Conservation (phyloP, 1,140 invertebrate species). For the Penaeus vannamei region DNA sequence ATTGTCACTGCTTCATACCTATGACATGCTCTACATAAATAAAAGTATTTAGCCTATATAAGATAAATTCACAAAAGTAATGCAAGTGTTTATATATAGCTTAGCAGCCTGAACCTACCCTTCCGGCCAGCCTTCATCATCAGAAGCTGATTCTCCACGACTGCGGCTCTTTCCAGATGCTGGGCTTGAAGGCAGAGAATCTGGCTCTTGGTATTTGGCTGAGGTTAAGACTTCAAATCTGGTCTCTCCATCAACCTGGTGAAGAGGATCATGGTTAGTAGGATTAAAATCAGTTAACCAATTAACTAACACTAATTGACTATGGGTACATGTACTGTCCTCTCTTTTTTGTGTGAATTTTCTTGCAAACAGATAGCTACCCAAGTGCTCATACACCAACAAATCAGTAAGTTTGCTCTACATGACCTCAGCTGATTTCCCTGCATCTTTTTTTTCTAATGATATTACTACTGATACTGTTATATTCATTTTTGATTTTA, state of each 20-base stretch:
- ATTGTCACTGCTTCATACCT: no score
- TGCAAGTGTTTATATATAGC: neutral
- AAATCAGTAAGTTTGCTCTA: no score
- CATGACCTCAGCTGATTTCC: no score
- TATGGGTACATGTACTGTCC: neutral
- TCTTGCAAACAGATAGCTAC: neutral
- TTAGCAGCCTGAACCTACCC: slow-evolving; percentile 13
- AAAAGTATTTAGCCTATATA: no score
- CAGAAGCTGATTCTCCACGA: slow-evolving; percentile 46
- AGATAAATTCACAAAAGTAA: neutral
- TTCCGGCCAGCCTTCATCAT: slow-evolving; percentile 47
- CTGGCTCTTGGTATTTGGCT: slow-evolving; percentile 58
- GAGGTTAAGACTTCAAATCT: slow-evolving; percentile 48
- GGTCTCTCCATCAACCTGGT: slow-evolving; percentile 39
- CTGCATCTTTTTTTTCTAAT: no score
- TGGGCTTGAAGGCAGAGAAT: slow-evolving; percentile 53
- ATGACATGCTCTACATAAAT: no score
- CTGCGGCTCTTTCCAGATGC: slow-evolving; percentile 45
- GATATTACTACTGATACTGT: no score
- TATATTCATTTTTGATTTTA: no score
- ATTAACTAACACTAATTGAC: no score
- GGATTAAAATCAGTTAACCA: neutral
- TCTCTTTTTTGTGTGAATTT: neutral
- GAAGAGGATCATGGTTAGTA: neutral
- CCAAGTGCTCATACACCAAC: no score